Percentiles rank a stretch among this genome's conserved stretches.
These are phyloP conservation scores for Nymphicus hollandicus DNA, from an alignment of 2,113 vertebrate species.

Conservation along the genomic window DNA sequence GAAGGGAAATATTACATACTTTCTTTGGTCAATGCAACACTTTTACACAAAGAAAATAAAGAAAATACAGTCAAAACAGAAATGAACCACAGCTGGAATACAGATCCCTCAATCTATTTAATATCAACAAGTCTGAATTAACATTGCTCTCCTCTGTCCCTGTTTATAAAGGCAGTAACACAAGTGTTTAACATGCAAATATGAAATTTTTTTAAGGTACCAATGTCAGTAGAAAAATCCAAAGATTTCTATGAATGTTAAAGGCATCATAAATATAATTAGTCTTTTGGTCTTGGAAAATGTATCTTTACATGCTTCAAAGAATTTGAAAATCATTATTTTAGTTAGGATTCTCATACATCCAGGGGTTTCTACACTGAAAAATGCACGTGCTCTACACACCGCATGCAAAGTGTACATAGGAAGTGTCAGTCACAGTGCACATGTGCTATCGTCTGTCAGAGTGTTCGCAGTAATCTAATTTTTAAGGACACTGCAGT, in stretches of 20 bases:
- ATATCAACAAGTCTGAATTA: background rate
- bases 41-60: background rate
- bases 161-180: background rate
- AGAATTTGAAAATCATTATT: background rate
- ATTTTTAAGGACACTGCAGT: background rate
- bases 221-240: background rate
- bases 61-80: background rate
- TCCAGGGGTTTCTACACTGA: background rate
- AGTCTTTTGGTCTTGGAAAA: background rate
- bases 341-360: background rate
- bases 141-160: background rate
- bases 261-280: background rate
- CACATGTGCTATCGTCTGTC: background rate
- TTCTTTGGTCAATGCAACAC: background rate
- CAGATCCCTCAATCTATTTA: background rate
- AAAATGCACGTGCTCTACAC: rapidly evolving
- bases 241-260: background rate
- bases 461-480: background rate
- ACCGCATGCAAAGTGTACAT: background rate
- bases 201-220: background rate
- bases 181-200: background rate
- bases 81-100: background rate
- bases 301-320: background rate
- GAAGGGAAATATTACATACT: background rate
- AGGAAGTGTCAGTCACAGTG: background rate